phyloP scores from a whole-genome alignment of 2,797 vertebrate species.

The Mus caroli region DNA sequence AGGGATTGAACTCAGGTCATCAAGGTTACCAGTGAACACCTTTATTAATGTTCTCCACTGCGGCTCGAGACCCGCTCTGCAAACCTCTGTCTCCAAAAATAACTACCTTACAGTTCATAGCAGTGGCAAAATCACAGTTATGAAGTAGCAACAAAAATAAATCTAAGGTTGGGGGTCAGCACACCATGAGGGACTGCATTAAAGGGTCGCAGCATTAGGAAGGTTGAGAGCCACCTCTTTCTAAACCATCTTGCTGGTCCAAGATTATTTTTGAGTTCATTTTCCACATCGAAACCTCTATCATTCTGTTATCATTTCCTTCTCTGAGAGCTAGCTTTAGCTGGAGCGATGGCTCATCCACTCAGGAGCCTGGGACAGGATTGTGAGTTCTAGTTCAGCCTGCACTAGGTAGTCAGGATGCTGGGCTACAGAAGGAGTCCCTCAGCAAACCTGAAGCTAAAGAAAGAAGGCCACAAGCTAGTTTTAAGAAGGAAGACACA shows the following conservation, averaged over 20 bases:
- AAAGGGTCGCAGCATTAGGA: background rate
- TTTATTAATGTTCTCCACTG: background rate
- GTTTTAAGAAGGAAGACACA: background rate
- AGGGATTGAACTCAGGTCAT: background rate
- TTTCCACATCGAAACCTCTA: background rate
- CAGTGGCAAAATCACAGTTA: background rate
- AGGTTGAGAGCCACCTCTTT: background rate
- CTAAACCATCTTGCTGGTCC: background rate
- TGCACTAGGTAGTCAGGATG: background rate
- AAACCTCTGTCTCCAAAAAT: background rate
- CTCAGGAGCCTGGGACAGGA: background rate
- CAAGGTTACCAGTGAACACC: no score
- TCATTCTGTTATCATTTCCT: background rate
- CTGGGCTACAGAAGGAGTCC: no score
- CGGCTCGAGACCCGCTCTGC: background rate
- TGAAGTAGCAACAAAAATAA: background rate
- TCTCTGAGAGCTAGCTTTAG: background rate
- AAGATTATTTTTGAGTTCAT: constrained; percentile 32
- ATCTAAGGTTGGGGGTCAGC: background rate
- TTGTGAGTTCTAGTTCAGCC: background rate
- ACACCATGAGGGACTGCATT: background rate
- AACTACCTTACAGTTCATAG: background rate
- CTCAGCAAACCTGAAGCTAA: background rate
- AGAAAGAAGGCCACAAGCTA: background rate
- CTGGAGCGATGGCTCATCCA: background rate